Percentiles rank a stretch among this genome's conserved stretches.
Conservation (phyloP, 2,113 vertebrate species). For the Etheostoma spectabile region DNA sequence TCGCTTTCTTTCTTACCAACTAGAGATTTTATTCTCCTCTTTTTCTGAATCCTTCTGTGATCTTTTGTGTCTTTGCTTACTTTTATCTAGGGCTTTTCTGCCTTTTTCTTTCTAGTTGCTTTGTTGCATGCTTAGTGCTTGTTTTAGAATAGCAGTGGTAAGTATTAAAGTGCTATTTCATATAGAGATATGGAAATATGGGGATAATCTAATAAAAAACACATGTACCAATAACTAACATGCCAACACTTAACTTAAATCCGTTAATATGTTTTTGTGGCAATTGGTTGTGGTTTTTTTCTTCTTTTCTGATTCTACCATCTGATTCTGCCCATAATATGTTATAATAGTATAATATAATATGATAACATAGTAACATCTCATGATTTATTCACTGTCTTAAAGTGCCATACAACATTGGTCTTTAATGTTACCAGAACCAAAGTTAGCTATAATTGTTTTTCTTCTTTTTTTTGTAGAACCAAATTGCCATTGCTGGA, state of each 20-base stretch:
- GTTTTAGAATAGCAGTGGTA: constrained; percentile 57
- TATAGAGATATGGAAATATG: neutral
- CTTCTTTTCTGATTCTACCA: constrained; percentile 37
- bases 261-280: neutral
- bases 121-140: constrained; percentile 79
- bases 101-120: constrained; percentile 61
- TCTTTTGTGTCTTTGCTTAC: neutral
- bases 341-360: neutral
- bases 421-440: neutral
- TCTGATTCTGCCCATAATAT: neutral
- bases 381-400: neutral
- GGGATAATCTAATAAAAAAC: neutral
- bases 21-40: constrained; percentile 7
- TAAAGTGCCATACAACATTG: neutral
- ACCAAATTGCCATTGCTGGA: constrained; percentile 87
- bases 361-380: constrained; percentile 20
- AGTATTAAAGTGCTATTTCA: constrained; percentile 32
- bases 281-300: constrained; percentile 43
- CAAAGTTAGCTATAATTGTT: neutral
- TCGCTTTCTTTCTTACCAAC: constrained; percentile 79
- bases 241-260: neutral
- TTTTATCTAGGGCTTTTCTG: constrained; percentile 23
- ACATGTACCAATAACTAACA: neutral
- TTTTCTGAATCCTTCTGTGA: constrained; percentile 8
- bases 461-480: constrained; percentile 82